These are phyloP conservation scores for Takifugu flavidus DNA, from an alignment of 2,113 vertebrate species.

Conservation along the genomic window DNA sequence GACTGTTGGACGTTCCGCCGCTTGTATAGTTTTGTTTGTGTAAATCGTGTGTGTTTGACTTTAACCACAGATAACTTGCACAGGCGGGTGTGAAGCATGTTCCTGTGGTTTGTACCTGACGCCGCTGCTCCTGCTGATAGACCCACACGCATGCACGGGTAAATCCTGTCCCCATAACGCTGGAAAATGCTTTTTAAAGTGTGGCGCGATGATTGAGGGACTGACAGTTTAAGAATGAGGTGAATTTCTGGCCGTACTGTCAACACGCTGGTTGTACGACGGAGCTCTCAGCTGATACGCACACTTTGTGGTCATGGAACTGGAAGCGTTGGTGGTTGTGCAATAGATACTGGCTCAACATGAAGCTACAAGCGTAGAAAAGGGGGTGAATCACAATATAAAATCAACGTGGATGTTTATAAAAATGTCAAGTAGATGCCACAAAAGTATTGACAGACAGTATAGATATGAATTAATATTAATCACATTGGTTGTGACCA, in stretches of 20 bases:
- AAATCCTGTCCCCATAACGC: not conserved
- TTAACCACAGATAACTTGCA: slow-evolving; percentile 15
- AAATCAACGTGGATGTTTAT: too few relatives aligned
- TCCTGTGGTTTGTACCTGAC: slow-evolving; percentile 44
- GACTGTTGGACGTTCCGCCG: slow-evolving; percentile 1
- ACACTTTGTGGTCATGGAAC: not conserved
- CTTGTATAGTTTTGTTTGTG: not conserved
- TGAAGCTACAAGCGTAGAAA: too few relatives aligned
- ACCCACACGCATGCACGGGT: slow-evolving; percentile 51
- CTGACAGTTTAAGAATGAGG: slow-evolving; percentile 5
- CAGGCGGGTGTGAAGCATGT: slow-evolving; percentile 44
- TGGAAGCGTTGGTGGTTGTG: too few relatives aligned
- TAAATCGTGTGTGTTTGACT: not conserved
- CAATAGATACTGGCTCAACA: too few relatives aligned
- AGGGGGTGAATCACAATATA: too few relatives aligned
- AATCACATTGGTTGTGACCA: too few relatives aligned
- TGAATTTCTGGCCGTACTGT: not conserved
- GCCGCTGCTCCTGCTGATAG: slow-evolving; percentile 35
- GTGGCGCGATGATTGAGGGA: slow-evolving; percentile 14
- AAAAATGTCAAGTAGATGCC: too few relatives aligned
- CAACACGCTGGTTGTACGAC: not conserved
- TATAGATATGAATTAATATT: too few relatives aligned
- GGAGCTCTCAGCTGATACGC: slow-evolving; percentile 7
- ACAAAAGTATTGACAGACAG: too few relatives aligned
- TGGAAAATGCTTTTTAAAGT: too few relatives aligned